Conservation (phyloP, 2,888 invertebrate genomes). For the Volucella zonaria region DNA sequence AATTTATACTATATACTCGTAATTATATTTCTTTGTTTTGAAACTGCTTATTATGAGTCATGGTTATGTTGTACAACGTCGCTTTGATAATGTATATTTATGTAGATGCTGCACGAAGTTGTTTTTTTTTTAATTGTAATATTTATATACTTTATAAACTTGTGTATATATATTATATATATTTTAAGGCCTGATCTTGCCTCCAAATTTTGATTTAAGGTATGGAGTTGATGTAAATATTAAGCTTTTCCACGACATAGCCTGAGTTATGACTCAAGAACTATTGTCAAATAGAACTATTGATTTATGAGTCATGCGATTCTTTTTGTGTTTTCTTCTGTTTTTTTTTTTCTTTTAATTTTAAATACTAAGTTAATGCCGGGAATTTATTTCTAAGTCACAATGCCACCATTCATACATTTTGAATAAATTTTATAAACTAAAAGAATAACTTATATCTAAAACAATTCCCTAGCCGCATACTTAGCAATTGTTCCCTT, state of each 20-base stretch:
- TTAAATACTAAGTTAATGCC: conserved; percentile 6
- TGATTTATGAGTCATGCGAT: conserved; percentile 3
- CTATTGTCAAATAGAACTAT: neutral
- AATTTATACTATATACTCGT: neutral
- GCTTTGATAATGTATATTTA: conserved; percentile 12
- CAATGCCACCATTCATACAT: conserved; percentile 44
- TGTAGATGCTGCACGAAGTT: conserved; percentile 13
- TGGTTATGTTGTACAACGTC: conserved; percentile 41
- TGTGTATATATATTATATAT: too few relatives aligned
- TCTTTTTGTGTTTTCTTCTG: neutral
- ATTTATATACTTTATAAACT: neutral
- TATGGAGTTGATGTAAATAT: too few relatives aligned
- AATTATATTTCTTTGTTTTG: conserved; percentile 14
- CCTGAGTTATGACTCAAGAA: too few relatives aligned
- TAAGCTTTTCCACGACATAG: too few relatives aligned
- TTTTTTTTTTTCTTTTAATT: neutral
- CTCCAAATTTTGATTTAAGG: too few relatives aligned
- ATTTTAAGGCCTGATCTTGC: too few relatives aligned
- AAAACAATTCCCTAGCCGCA: conserved; percentile 74
- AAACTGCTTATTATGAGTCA: conserved; percentile 47
- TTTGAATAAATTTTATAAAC: conserved; percentile 35
- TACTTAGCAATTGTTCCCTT: conserved; percentile 77
- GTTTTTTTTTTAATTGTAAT: neutral
- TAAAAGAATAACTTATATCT: conserved; percentile 75
- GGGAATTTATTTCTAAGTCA: conserved; percentile 45